Percentiles rank a stretch among this genome's conserved stretches.
Evolutionary conservation across 2,113 vertebrate species (phyloP).

Genomic region (Chaetops frenatus): DNA sequence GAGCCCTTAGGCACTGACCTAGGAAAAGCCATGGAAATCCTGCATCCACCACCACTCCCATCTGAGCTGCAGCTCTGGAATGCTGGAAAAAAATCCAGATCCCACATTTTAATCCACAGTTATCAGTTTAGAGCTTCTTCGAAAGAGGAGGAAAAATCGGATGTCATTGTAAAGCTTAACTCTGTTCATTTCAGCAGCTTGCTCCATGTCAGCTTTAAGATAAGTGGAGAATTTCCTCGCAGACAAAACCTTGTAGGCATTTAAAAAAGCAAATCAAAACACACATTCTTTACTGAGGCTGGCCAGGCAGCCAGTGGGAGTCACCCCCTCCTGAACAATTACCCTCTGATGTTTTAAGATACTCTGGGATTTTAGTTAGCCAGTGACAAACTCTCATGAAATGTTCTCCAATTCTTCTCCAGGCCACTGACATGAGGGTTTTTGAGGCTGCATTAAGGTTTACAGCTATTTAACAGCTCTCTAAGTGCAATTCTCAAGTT

Average conservation of each 20-base stretch:
- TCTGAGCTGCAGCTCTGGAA: not conserved
- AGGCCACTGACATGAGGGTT: not conserved
- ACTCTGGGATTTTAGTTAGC: not conserved
- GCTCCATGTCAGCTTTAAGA: not conserved
- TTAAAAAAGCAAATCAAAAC: conserved; percentile 44
- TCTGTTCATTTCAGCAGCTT: not conserved
- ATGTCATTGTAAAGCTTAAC: not conserved
- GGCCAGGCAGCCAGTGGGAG: not conserved
- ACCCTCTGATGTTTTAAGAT: conserved; percentile 25
- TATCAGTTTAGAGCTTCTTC: not conserved
- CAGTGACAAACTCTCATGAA: not conserved
- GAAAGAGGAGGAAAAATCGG: not conserved
- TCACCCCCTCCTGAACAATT: conserved; percentile 42
- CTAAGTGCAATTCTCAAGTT: not conserved
- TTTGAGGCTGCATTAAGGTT: not conserved
- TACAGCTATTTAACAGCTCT: not conserved
- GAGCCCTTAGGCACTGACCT: not conserved
- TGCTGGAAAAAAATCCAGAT: not conserved
- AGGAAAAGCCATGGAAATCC: not conserved
- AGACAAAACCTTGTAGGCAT: not conserved
- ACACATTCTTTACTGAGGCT: not conserved
- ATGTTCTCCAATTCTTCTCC: not conserved
- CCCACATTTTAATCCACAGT: conserved; percentile 27
- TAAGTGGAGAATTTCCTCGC: not conserved
- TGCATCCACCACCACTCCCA: not conserved